Evolutionary conservation across 2,113 vertebrate genomes (phyloP).

Genomic region (Lipophrys pholis): DNA sequence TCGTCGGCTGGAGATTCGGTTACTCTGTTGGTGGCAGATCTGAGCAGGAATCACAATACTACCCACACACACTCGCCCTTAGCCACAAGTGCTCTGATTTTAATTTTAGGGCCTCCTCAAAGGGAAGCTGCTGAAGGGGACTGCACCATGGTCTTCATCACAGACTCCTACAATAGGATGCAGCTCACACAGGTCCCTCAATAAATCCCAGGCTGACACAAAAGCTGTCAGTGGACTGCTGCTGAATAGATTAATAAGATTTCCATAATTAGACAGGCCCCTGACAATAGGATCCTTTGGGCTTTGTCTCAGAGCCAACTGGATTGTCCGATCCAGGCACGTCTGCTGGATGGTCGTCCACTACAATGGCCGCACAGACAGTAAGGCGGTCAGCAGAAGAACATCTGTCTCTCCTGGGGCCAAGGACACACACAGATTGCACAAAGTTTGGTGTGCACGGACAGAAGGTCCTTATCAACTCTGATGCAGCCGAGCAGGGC

Average conservation of each 20-base stretch:
- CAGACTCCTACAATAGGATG: slow-evolving; percentile 70
- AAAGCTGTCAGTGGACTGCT: slow-evolving; percentile 82
- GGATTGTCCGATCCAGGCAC: slow-evolving; percentile 86
- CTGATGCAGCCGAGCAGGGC: slow-evolving; percentile 30
- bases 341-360: slow-evolving; percentile 86
- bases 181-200: slow-evolving; percentile 80
- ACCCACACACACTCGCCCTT: slow-evolving; percentile 27
- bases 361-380: slow-evolving; percentile 87
- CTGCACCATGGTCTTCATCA: slow-evolving; percentile 72
- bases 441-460: slow-evolving; percentile 57
- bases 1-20: slow-evolving; percentile 36
- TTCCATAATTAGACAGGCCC: slow-evolving; percentile 93
- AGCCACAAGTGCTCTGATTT: slow-evolving; percentile 51
- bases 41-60: slow-evolving; percentile 35
- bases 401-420: slow-evolving; percentile 87
- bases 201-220: slow-evolving; percentile 83
- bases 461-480: slow-evolving; percentile 58
- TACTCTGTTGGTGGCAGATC: slow-evolving; percentile 31
- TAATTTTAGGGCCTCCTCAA: slow-evolving; percentile 54
- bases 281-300: slow-evolving; percentile 92
- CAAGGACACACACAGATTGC: slow-evolving; percentile 48
- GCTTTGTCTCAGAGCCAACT: slow-evolving; percentile 90
- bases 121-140: slow-evolving; percentile 52
- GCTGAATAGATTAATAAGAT: slow-evolving; percentile 98
- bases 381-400: slow-evolving; percentile 81